Conservation (phyloP, 2,888 invertebrate species). For the Arge pagana region DNA sequence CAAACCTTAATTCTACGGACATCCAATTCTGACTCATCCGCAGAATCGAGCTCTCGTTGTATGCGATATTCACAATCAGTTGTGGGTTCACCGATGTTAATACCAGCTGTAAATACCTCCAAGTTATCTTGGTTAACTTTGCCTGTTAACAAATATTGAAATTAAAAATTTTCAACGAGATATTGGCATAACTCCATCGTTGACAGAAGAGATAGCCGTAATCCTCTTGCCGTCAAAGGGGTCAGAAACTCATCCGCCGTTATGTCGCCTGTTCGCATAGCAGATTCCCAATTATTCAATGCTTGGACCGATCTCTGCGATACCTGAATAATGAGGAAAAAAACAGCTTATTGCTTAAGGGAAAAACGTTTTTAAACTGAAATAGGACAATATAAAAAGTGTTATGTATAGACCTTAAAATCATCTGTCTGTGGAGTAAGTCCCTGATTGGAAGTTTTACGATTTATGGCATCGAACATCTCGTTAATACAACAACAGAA, state of each 20-base stretch:
- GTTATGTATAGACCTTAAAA: slow-evolving; percentile 6
- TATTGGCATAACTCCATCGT: slow-evolving; percentile 27
- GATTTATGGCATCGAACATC: slow-evolving; percentile 23
- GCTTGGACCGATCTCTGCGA: slow-evolving; percentile 19
- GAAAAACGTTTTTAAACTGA: neutral
- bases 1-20: too few species aligned
- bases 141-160: slow-evolving; percentile 27
- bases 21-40: too few species aligned
- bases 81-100: too few species aligned
- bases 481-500: slow-evolving; percentile 19
- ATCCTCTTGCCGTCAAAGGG: slow-evolving; percentile 18
- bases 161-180: slow-evolving; percentile 22
- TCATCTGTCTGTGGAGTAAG: slow-evolving; percentile 17
- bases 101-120: slow-evolving; percentile 27
- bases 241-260: slow-evolving; percentile 16
- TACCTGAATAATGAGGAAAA: slow-evolving; percentile 10
- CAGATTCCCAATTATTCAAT: slow-evolving; percentile 24
- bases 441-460: slow-evolving; percentile 14
- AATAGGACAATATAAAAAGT: neutral
- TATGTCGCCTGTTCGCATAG: slow-evolving; percentile 10
- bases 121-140: slow-evolving; percentile 32
- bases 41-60: too few species aligned
- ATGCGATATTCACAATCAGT: too few species aligned
- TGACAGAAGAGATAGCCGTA: slow-evolving; percentile 22
- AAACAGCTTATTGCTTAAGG: too few species aligned